These are phyloP conservation scores for Scaptodrosophila latifasciaeformis DNA, from an alignment of 2,888 invertebrate genomes.

Conservation along the genomic window DNA sequence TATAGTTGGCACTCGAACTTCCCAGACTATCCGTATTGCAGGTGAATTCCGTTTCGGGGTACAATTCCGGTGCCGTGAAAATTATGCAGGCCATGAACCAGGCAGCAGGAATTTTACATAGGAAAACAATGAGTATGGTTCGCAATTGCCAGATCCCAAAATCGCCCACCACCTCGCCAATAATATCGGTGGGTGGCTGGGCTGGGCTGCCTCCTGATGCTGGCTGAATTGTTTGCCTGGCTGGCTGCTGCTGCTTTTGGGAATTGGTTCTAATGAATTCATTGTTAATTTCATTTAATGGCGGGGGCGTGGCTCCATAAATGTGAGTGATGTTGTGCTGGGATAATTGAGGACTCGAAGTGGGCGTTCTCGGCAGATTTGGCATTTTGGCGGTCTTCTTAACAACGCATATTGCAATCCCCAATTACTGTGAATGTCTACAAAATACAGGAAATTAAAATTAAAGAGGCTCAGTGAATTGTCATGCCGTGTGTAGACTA, in stretches of 20 bases:
- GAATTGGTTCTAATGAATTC: background rate
- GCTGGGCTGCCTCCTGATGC: too few species aligned
- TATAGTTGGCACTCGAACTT: slow-evolving; percentile 33
- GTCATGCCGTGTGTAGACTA: background rate
- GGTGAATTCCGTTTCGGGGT: slow-evolving; percentile 60
- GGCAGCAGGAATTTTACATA: slow-evolving; percentile 76
- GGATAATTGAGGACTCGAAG: slow-evolving; percentile 43
- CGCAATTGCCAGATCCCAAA: slow-evolving; percentile 76
- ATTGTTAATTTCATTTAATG: slow-evolving; percentile 7
- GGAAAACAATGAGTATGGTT: slow-evolving; percentile 73
- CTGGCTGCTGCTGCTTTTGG: slow-evolving; percentile 1
- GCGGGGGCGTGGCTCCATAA: slow-evolving; percentile 1
- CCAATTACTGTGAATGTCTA: background rate
- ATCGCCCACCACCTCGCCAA: slow-evolving; percentile 72
- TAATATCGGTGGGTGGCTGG: slow-evolving; percentile 53
- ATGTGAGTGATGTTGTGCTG: slow-evolving; percentile 31
- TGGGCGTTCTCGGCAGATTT: slow-evolving; percentile 29
- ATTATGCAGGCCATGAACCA: slow-evolving; percentile 77
- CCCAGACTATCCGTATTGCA: slow-evolving; percentile 51
- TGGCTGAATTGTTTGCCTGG: slow-evolving; percentile 1
- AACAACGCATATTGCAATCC: slow-evolving; percentile 9
- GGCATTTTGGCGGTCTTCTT: slow-evolving; percentile 13
- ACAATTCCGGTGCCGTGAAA: slow-evolving; percentile 75
- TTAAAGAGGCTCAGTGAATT: background rate
- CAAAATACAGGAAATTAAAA: background rate